phyloP scores from a whole-genome alignment of 2,888 invertebrate species.

The Nebria brevicollis region DNA sequence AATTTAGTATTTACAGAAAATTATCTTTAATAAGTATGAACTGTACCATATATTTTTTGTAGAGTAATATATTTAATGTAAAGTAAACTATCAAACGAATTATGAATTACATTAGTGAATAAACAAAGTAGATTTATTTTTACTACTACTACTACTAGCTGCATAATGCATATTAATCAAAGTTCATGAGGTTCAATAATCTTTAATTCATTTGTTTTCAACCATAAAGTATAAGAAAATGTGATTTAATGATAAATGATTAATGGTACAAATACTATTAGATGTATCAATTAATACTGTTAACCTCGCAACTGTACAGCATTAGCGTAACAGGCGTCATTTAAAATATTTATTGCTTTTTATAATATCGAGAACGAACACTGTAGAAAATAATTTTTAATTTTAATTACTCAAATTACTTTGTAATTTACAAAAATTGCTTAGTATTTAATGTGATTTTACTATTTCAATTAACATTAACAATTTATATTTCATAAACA shows the following conservation, averaged over 20 bases:
- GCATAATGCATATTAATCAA: slow-evolving; percentile 24
- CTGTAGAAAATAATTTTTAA: background rate
- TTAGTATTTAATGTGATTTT: too few relatives aligned
- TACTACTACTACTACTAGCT: slow-evolving; percentile 23
- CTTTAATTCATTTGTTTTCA: slow-evolving; percentile 29
- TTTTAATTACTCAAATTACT: too few relatives aligned
- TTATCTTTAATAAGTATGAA: too few relatives aligned
- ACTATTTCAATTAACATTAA: too few relatives aligned
- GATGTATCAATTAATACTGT: background rate
- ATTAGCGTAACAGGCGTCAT: background rate
- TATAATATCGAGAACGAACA: background rate
- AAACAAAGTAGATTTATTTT: background rate
- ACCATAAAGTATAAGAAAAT: slow-evolving; percentile 11
- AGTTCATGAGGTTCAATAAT: slow-evolving; percentile 30
- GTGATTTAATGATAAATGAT: slow-evolving; percentile 14
- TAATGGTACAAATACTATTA: background rate
- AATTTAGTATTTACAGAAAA: too few relatives aligned
- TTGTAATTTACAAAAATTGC: too few relatives aligned
- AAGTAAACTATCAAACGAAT: too few relatives aligned
- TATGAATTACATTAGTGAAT: background rate
- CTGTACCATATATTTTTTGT: too few relatives aligned
- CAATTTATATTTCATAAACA: too few relatives aligned
- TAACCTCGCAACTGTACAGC: background rate
- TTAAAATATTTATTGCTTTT: background rate
- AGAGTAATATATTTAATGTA: too few relatives aligned